Evolutionary conservation across 2,888 invertebrate genomes (phyloP), one percentile per base, ranked within the genome.

Genomic region (Heteropelma amictum): DNA sequence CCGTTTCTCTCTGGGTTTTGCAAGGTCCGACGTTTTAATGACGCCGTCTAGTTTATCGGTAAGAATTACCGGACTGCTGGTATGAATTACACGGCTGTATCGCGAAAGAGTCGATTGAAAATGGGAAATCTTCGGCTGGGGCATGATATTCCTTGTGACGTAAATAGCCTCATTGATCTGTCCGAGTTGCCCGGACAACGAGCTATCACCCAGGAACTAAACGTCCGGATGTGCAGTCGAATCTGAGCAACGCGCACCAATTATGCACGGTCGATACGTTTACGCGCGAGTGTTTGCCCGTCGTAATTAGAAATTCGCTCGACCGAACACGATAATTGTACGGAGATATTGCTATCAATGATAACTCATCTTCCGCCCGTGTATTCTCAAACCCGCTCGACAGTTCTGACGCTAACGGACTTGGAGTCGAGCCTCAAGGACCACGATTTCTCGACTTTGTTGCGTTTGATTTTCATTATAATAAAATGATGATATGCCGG

Each of bases 1-100:
- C 79, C 71, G 64, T 45, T 73, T 73, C 73, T 63, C 70, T 77
- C 68, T 76, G 82, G 80, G 77, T 74, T 79, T 19, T 12, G 7
- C 40, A 40, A 49, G 33, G 58, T 40, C 58, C 68, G 60, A 60
- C 35, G 42, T 23, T 5, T 58, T 68, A 56, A 58, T 58, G 56
- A 45, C 42, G 26, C 54, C 21, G 8, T 2, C 45, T n/a, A 26
- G 3, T 49, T 28, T 14, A 53, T 53, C 30, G n/a, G n/a, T n/a
- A n/a, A n/a, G n/a, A n/a, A n/a, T n/a, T n/a, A n/a, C n/a, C n/a
- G n/a, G n/a, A n/a, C n/a, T n/a, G n/a, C n/a, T n/a, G n/a, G n/a
- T n/a, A n/a, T n/a, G n/a, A n/a, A n/a, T n/a, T n/a, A n/a, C n/a
- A n/a, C n/a, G n/a, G n/a, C n/a, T n/a, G n/a, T n/a, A n/a, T n/a